phyloP scores from a whole-genome alignment of 2,797 vertebrate species.

The Myotis myotis region DNA sequence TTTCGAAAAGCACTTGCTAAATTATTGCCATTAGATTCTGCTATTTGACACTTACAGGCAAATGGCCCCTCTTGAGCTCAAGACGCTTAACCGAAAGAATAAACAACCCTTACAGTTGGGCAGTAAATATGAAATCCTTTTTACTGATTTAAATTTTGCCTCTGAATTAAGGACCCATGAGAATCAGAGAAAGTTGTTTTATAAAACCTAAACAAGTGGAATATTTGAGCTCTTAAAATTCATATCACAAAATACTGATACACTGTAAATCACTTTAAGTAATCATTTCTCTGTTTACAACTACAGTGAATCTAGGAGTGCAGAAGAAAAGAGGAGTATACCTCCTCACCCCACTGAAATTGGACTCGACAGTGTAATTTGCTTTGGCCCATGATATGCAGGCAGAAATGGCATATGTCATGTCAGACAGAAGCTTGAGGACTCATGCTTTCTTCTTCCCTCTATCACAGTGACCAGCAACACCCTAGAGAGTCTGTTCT shows the following conservation, averaged over 20 bases:
- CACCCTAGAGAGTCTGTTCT: neutral
- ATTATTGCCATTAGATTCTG: neutral
- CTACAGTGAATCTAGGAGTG: neutral
- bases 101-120: neutral
- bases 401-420: neutral
- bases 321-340: neutral
- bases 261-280: neutral
- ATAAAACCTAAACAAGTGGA: neutral
- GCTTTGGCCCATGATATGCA: neutral
- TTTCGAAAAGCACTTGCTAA: conserved; percentile 9
- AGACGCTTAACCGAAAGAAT: neutral
- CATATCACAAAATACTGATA: neutral
- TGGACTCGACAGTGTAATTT: neutral
- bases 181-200: neutral
- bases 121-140: neutral
- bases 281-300: neutral
- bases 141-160: neutral
- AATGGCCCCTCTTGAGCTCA: neutral
- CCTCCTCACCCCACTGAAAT: neutral
- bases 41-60: neutral
- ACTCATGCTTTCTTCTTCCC: neutral
- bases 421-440: neutral
- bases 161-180: neutral
- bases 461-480: neutral
- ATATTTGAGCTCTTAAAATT: neutral